phyloP scores from a whole-genome alignment of 2,888 invertebrate species.

The Dyspetes luteomarginatus region DNA sequence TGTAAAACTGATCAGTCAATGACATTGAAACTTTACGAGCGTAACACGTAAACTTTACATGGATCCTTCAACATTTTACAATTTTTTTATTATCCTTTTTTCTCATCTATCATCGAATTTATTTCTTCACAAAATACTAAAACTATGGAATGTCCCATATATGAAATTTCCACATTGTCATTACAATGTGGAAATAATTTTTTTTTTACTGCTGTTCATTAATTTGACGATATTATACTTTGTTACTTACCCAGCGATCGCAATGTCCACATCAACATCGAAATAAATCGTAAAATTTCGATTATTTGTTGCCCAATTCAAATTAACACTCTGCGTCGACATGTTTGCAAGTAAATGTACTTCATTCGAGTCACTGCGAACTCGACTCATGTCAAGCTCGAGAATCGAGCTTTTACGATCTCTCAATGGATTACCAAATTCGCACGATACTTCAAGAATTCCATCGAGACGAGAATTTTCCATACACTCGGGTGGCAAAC shows the following conservation, averaged over 20 bases:
- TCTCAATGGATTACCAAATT: slow-evolving; percentile 78
- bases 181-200: too few species aligned
- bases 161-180: too few species aligned
- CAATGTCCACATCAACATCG: slow-evolving; percentile 79
- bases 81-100: too few species aligned
- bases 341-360: slow-evolving; percentile 75
- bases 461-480: slow-evolving; percentile 67
- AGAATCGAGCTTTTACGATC: slow-evolving; percentile 65
- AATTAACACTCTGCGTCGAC: slow-evolving; percentile 80
- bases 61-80: too few species aligned
- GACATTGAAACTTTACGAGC: too few species aligned
- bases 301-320: slow-evolving; percentile 68
- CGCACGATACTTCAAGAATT: slow-evolving; percentile 73
- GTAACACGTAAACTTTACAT: too few species aligned
- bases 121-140: too few species aligned
- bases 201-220: too few species aligned
- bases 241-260: slow-evolving; percentile 81
- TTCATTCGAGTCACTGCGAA: slow-evolving; percentile 70
- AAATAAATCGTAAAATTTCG: slow-evolving; percentile 75
- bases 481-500: slow-evolving; percentile 63
- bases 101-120: too few species aligned
- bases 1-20: too few species aligned
- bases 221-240: neutral
- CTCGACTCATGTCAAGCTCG: slow-evolving; percentile 76
- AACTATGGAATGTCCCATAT: too few species aligned